These are phyloP conservation scores for Gallinago jamesoni DNA, from an alignment of 2,113 vertebrate species.

Conservation along the genomic window DNA sequence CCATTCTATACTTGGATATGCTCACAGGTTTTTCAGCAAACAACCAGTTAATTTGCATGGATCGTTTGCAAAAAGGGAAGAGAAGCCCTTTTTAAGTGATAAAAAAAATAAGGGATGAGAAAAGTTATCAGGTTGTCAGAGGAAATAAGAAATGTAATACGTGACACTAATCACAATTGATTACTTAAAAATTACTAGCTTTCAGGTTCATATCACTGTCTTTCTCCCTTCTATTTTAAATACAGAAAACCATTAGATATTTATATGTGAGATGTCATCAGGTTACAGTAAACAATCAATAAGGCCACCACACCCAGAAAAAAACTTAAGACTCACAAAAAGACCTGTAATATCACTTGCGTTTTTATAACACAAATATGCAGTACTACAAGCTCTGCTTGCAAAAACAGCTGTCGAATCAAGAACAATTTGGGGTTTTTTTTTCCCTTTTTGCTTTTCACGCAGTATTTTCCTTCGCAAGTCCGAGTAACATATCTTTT, in stretches of 20 bases:
- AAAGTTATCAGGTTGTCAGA: neutral
- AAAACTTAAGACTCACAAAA: neutral
- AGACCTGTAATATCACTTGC: neutral
- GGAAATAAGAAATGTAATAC: neutral
- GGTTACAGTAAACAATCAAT: neutral
- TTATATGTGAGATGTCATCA: neutral
- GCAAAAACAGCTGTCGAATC: neutral
- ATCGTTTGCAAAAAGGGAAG: neutral
- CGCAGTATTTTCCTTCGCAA: neutral
- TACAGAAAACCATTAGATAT: neutral
- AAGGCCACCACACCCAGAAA: neutral
- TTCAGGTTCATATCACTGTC: neutral
- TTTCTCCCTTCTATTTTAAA: neutral
- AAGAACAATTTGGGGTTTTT: neutral
- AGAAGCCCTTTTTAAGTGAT: neutral
- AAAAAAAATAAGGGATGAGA: neutral
- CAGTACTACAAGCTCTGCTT: neutral
- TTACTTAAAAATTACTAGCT: neutral
- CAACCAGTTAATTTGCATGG: neutral
- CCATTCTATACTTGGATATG: neutral
- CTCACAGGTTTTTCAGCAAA: neutral
- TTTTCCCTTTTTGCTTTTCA: neutral
- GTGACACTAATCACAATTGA: neutral
- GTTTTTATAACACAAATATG: neutral
- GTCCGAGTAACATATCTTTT: neutral